A percentile compares a stretch with the other conserved stretches of the same genome.
phyloP scores from a whole-genome alignment of 2,113 vertebrate genomes.

The Melanocharis versteri region DNA sequence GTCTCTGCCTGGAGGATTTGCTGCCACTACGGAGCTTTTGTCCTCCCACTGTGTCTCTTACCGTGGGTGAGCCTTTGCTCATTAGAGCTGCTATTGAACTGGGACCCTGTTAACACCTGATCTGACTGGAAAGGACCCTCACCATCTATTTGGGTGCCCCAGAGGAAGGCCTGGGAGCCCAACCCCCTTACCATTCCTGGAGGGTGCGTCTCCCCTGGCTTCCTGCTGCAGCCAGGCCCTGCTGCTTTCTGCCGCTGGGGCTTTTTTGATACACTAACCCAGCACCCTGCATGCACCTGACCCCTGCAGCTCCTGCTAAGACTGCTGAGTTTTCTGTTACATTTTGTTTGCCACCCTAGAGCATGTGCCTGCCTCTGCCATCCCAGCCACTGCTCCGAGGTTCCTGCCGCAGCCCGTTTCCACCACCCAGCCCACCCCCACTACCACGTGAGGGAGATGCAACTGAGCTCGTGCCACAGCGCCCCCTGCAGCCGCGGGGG shows the following conservation, averaged over 20 bases:
- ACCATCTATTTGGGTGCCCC: background rate
- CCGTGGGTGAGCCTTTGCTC: background rate
- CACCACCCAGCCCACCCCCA: rapidly evolving
- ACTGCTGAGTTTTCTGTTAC: background rate
- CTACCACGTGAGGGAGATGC: background rate
- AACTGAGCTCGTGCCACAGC: rapidly evolving
- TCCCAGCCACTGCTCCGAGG: rapidly evolving
- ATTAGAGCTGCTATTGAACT: background rate
- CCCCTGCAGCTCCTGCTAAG: background rate
- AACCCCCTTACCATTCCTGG: background rate
- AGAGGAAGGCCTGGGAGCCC: too few relatives aligned
- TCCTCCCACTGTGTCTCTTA: background rate
- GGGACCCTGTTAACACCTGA: background rate
- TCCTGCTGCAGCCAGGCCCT: too few relatives aligned
- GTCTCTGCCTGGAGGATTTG: rapidly evolving
- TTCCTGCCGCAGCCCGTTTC: background rate
- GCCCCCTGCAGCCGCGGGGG: rapidly evolving
- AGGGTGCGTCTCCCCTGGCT: background rate
- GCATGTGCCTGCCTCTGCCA: background rate
- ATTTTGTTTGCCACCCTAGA: background rate
- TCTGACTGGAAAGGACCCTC: background rate
- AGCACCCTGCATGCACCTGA: rapidly evolving
- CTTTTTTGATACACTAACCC: background rate
- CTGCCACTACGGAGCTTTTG: background rate
- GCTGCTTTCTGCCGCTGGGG: background rate